phyloP scores from a whole-genome alignment of 2,888 invertebrate genomes.

The Terebella lapidaria region DNA sequence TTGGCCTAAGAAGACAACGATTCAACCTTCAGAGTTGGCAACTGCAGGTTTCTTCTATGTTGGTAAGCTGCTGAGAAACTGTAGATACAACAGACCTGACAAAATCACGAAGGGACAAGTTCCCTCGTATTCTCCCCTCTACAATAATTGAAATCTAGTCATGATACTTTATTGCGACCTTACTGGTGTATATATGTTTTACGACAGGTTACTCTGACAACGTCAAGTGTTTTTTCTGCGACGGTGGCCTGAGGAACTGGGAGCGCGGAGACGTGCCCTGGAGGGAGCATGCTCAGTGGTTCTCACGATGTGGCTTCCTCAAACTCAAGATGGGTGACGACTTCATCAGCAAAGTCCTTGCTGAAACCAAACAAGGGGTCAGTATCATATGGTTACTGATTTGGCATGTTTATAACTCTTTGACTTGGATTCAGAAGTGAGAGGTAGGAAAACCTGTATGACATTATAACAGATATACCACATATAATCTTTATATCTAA shows the following conservation, averaged over 20 bases:
- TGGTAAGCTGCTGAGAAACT: neutral
- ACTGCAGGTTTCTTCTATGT: neutral
- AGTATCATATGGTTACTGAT: too few species aligned
- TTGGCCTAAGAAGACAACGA: neutral
- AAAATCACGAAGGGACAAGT: too few species aligned
- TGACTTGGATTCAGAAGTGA: too few species aligned
- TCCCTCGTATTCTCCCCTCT: too few species aligned
- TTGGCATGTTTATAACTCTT: too few species aligned
- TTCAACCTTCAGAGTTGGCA: neutral
- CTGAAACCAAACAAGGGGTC: too few species aligned
- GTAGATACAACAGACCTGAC: too few species aligned
- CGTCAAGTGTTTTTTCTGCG: conserved; percentile 88
- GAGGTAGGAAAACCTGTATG: too few species aligned
- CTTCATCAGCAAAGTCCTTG: neutral
- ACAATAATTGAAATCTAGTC: too few species aligned
- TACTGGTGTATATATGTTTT: neutral
- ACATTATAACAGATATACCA: neutral
- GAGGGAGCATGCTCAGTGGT: conserved; percentile 92
- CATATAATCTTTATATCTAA: too few species aligned
- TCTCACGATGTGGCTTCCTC: conserved; percentile 73
- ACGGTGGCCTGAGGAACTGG: conserved; percentile 91
- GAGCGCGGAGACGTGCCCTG: conserved; percentile 85
- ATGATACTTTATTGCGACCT: too few species aligned
- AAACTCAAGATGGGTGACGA: neutral
- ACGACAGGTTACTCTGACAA: conserved; percentile 28